A percentile compares a stretch with the other conserved stretches of the same genome.
These are phyloP conservation scores for Motacilla tschutschensis DNA, from an alignment of 2,113 vertebrate genomes.

Conservation along the genomic window DNA sequence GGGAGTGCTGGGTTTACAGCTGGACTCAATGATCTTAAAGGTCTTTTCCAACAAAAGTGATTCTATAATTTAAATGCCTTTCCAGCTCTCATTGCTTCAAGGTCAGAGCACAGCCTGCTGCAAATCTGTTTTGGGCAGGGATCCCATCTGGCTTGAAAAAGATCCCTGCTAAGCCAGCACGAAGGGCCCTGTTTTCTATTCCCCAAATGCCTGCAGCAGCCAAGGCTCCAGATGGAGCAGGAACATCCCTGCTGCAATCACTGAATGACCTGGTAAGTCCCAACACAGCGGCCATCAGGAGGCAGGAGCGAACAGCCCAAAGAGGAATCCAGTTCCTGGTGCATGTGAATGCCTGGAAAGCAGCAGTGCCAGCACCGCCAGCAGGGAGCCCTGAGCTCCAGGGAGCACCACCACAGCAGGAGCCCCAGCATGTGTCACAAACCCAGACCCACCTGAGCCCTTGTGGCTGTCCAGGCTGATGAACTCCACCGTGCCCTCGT, in stretches of 20 bases:
- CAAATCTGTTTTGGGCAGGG: neutral
- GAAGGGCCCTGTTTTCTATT: neutral
- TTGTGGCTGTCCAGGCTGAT: conserved; percentile 90
- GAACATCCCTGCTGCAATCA: neutral
- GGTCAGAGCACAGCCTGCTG: conserved; percentile 17
- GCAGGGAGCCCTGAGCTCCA: neutral
- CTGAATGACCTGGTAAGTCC: neutral
- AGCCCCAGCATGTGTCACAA: neutral
- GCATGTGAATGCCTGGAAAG: neutral
- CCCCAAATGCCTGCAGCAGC: neutral
- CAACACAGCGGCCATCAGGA: neutral
- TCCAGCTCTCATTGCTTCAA: neutral
- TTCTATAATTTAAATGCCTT: neutral
- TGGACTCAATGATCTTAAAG: neutral
- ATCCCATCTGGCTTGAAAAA: neutral
- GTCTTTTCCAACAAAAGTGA: neutral
- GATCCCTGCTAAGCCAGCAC: neutral
- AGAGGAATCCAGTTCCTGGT: neutral
- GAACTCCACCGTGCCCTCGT: conserved; percentile 84
- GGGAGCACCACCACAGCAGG: neutral
- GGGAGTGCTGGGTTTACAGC: neutral
- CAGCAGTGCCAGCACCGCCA: neutral
- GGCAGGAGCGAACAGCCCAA: neutral
- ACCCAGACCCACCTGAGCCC: conserved; percentile 80
- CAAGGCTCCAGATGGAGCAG: neutral